Percentiles rank a stretch among this genome's conserved stretches.
Evolutionary conservation across 2,888 invertebrate genomes (phyloP).

Genomic region (Mamestra brassicae): DNA sequence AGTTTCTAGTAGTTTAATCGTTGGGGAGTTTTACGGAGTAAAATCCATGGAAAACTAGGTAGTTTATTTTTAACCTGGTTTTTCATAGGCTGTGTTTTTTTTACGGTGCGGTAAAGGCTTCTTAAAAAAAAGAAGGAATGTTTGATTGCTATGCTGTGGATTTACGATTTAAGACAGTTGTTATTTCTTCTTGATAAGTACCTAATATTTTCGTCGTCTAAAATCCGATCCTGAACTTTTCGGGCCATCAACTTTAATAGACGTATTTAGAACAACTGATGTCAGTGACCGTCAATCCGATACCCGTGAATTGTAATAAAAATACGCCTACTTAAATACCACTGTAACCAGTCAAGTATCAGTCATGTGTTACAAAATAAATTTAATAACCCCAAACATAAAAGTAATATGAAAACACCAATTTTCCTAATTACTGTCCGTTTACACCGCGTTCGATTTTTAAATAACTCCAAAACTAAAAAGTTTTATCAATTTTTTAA

Average conservation of each 20-base stretch:
- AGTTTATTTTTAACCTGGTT: background rate
- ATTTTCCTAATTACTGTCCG: slow-evolving; percentile 4
- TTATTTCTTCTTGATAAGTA: no score
- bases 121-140: no score
- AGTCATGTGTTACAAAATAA: background rate
- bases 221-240: no score
- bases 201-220: no score
- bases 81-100: no score
- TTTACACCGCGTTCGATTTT: slow-evolving; percentile 27
- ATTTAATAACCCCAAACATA: background rate
- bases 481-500: background rate
- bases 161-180: no score
- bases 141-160: no score
- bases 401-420: background rate
- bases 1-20: slow-evolving; percentile 30
- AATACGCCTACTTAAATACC: background rate
- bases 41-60: background rate
- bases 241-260: no score
- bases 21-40: background rate
- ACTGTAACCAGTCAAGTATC: no score
- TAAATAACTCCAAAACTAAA: slow-evolving; percentile 30
- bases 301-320: background rate
- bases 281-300: background rate
- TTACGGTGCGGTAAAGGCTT: no score
- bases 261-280: no score